Evolutionary conservation across 2,113 vertebrate genomes (phyloP).

Genomic region (Labeo catla): DNA sequence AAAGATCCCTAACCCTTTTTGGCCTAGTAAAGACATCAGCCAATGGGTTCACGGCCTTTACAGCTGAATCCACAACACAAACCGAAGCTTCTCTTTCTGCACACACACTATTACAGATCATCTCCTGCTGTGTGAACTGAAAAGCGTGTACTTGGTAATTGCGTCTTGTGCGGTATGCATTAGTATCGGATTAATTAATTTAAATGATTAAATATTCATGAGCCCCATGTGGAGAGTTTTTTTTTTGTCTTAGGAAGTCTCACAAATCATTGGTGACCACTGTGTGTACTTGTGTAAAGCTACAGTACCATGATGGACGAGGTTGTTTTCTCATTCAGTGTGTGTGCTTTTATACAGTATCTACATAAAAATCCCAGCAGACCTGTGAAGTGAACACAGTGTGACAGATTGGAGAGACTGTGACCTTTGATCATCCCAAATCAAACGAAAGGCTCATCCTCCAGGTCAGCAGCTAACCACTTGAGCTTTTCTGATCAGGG

Average conservation of each 20-base stretch:
- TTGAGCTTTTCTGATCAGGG: constrained; percentile 2
- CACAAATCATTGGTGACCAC: constrained; percentile 15
- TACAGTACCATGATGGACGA: not conserved
- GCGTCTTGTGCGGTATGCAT: not conserved
- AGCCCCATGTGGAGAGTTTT: not conserved
- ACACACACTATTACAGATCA: not conserved
- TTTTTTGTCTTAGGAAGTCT: not conserved
- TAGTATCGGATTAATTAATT: constrained; percentile 4
- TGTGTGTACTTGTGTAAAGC: not conserved
- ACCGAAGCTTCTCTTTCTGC: not conserved
- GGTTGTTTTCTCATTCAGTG: not conserved
- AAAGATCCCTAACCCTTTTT: not conserved
- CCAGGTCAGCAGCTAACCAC: not conserved
- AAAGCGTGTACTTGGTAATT: constrained; percentile 26
- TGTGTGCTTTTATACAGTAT: not conserved
- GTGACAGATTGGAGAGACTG: constrained; percentile 6
- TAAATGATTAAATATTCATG: constrained; percentile 32
- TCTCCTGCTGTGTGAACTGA: not conserved
- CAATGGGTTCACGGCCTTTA: constrained; percentile 1
- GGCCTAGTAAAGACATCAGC: not conserved
- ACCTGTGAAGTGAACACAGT: not conserved
- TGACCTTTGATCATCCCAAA: constrained; percentile 18
- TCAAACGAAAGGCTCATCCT: not conserved
- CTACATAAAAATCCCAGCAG: not conserved
- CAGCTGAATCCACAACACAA: not conserved